Conservation (phyloP, 1,140 invertebrate species). For the Ceratosolen solmsi region DNA sequence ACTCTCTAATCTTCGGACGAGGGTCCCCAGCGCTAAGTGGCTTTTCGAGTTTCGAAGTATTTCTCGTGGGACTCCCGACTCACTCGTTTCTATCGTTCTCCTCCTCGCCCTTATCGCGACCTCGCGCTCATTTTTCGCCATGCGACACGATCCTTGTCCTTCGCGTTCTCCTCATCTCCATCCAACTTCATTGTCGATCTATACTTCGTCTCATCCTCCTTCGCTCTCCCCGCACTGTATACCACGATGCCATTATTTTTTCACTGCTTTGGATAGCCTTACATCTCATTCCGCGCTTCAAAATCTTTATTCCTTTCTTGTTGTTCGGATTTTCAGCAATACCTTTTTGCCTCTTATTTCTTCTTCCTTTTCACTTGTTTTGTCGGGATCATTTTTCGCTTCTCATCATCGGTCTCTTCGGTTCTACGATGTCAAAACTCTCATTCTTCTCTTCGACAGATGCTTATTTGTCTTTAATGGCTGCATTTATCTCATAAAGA, state of each 20-base stretch:
- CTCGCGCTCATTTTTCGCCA: not conserved
- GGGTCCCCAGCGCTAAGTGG: constrained; percentile 62
- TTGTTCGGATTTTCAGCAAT: not conserved
- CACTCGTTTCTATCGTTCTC: not conserved
- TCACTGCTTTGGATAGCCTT: constrained; percentile 41
- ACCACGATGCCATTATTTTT: constrained; percentile 30
- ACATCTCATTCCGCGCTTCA: constrained; percentile 43
- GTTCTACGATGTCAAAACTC: constrained; percentile 40
- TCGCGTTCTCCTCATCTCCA: not conserved
- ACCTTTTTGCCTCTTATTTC: constrained; percentile 10
- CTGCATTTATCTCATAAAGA: not conserved
- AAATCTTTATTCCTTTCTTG: constrained; percentile 5
- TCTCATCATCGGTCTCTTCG: constrained; percentile 39
- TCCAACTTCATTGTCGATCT: too few relatives aligned
- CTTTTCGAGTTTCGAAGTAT: constrained; percentile 66
- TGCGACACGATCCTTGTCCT: not conserved
- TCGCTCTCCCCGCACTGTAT: too few relatives aligned
- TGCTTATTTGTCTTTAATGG: constrained; percentile 48
- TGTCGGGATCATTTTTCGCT: constrained; percentile 8
- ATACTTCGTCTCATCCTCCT: not conserved
- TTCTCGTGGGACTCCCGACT: not conserved
- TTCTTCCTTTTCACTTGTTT: constrained; percentile 9
- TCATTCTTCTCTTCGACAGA: constrained; percentile 34
- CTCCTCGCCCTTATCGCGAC: not conserved
- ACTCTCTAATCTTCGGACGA: constrained; percentile 64